Evolutionary conservation across 2,797 vertebrate genomes (phyloP).

Genomic region (Lithobates pipiens): DNA sequence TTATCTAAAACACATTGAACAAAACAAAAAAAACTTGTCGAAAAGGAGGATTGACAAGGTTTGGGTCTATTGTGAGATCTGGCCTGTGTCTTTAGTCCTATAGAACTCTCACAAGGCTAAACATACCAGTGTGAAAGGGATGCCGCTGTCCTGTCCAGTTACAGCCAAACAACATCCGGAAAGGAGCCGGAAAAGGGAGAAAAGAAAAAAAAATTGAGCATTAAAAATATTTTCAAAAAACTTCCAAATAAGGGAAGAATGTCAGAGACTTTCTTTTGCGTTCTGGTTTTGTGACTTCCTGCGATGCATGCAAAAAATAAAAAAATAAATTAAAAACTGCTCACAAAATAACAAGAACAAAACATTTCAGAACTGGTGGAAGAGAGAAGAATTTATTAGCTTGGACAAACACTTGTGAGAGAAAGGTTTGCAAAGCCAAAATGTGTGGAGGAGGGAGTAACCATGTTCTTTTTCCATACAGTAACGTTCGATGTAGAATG

Average conservation of each 20-base stretch:
- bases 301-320: constrained; percentile 74
- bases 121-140: constrained; percentile 1
- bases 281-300: constrained; percentile 73
- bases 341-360: constrained; percentile 47
- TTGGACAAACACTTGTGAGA: constrained; percentile 28
- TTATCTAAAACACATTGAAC: constrained; percentile 68
- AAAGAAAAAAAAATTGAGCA: constrained; percentile 36
- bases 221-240: constrained; percentile 52
- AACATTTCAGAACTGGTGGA: constrained; percentile 68
- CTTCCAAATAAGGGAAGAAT: constrained; percentile 61
- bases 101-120: constrained; percentile 61
- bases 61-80: constrained; percentile 70
- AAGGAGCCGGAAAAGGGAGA: constrained; percentile 49
- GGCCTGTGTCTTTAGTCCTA: constrained; percentile 66
- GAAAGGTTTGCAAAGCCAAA: constrained; percentile 66
- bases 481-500: constrained; percentile 15
- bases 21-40: constrained; percentile 55
- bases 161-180: constrained; percentile 65
- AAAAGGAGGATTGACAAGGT: constrained; percentile 66
- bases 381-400: constrained; percentile 23
- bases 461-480: not conserved
- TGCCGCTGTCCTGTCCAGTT: constrained; percentile 56
- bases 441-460: constrained; percentile 58
- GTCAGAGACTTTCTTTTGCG: constrained; percentile 66
- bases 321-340: constrained; percentile 52